Conservation (phyloP, 2,888 invertebrate genomes). For the Scaptodrosophila latifasciaeformis region DNA sequence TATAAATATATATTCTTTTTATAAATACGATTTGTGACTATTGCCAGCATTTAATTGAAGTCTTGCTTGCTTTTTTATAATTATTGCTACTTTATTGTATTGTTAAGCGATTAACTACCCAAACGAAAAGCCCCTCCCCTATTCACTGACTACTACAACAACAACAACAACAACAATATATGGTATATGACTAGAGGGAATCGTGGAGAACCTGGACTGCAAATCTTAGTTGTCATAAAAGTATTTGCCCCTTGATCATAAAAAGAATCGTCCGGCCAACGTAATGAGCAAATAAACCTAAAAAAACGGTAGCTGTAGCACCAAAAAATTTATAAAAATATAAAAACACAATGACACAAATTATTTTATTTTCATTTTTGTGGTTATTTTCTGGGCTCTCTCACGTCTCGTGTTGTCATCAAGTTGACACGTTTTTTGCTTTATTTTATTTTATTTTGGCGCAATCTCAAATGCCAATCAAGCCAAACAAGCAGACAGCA, state of each 20-base stretch:
- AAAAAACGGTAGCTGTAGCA: no score
- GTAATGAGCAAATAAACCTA: conserved; percentile 1
- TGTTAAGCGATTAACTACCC: conserved; percentile 68
- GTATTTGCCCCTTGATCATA: conserved; percentile 34
- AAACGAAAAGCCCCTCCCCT: not conserved
- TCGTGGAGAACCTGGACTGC: conserved; percentile 14
- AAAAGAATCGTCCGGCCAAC: conserved; percentile 38
- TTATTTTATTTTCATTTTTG: no score
- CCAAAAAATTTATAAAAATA: no score
- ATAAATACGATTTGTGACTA: no score
- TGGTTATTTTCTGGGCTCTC: no score
- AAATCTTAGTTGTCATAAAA: conserved; percentile 46
- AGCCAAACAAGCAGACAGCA: no score
- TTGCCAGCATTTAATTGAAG: no score
- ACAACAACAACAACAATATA: conserved; percentile 32
- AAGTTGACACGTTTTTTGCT: conserved; percentile 38
- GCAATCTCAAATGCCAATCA: no score
- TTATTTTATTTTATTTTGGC: not conserved
- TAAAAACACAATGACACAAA: no score
- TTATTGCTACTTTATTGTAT: conserved; percentile 74
- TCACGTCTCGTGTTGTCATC: conserved; percentile 20
- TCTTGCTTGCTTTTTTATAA: conserved; percentile 72
- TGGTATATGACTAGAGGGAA: conserved; percentile 14
- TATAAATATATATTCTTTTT: no score
- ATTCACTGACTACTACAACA: no score